Percentiles rank a stretch among this genome's conserved stretches.
Conservation (phyloP, 2,113 vertebrate species). For the Gadus chalcogrammus region DNA sequence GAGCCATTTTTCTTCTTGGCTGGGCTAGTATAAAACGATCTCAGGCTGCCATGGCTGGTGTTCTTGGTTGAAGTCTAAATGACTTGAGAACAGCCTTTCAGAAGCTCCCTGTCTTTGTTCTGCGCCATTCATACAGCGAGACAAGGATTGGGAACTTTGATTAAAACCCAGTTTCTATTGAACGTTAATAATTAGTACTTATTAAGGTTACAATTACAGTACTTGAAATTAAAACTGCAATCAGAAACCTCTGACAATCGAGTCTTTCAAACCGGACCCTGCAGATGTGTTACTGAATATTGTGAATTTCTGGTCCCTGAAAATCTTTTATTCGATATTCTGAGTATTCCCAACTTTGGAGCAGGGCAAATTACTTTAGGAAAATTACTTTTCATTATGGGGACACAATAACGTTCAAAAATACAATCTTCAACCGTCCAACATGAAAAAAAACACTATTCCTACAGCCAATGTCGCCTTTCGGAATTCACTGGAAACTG, state of each 20-base stretch:
- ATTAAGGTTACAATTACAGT: constrained; percentile 28
- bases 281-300: too few relatives aligned
- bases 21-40: constrained; percentile 46
- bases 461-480: too few relatives aligned
- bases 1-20: constrained; percentile 67
- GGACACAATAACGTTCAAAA: too few relatives aligned
- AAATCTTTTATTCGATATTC: too few relatives aligned
- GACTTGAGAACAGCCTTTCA: constrained; percentile 36
- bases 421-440: too few relatives aligned
- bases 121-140: constrained; percentile 32
- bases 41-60: constrained; percentile 36
- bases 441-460: too few relatives aligned
- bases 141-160: constrained; percentile 27
- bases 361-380: too few relatives aligned
- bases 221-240: constrained; percentile 21
- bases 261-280: background rate
- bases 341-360: too few relatives aligned
- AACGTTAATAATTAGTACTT: constrained; percentile 27
- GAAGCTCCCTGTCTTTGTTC: constrained; percentile 37
- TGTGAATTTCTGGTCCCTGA: too few relatives aligned
- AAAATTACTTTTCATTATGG: too few relatives aligned
- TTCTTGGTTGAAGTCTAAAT: constrained; percentile 54
- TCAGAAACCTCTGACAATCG: constrained; percentile 7
- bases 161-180: constrained; percentile 5
- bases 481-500: too few relatives aligned